Conservation (phyloP, 2,888 invertebrate genomes). For the Epicampocera succincta region DNA sequence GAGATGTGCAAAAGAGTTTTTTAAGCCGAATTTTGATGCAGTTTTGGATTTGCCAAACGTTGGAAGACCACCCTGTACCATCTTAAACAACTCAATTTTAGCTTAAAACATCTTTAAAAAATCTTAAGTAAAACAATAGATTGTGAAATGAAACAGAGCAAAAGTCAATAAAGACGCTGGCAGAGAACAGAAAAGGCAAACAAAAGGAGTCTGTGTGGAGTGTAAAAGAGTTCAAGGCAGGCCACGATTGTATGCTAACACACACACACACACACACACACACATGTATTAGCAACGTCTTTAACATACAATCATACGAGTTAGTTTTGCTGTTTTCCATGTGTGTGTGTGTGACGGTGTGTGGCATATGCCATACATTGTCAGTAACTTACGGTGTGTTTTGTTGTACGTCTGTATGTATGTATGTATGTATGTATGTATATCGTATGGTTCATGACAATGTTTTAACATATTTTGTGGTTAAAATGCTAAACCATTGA, state of each 20-base stretch:
- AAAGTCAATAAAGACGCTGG: slow-evolving; percentile 29
- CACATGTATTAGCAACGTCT: slow-evolving; percentile 1
- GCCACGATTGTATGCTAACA: slow-evolving; percentile 25
- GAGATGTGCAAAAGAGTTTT: too few species aligned
- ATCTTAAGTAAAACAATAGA: slow-evolving; percentile 47
- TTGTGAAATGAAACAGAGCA: slow-evolving; percentile 33
- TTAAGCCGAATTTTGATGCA: too few species aligned
- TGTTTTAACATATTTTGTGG: slow-evolving; percentile 67
- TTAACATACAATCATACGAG: neutral
- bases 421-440: neutral
- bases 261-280: neutral
- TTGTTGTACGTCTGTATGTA: neutral
- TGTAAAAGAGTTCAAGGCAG: slow-evolving; percentile 15
- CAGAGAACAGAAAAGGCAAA: neutral
- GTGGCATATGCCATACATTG: neutral
- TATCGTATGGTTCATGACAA: slow-evolving; percentile 33
- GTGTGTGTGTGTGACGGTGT: neutral
- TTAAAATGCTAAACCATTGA: slow-evolving; percentile 61
- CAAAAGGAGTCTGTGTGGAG: neutral
- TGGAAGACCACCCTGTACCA: neutral
- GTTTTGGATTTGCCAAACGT: neutral
- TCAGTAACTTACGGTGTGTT: too few species aligned
- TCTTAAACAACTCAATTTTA: slow-evolving; percentile 34
- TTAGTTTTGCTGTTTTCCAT: neutral
- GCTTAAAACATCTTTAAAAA: slow-evolving; percentile 54